Evolutionary conservation across 2,113 vertebrate genomes (phyloP).

Genomic region (Gobiocypris rarus): DNA sequence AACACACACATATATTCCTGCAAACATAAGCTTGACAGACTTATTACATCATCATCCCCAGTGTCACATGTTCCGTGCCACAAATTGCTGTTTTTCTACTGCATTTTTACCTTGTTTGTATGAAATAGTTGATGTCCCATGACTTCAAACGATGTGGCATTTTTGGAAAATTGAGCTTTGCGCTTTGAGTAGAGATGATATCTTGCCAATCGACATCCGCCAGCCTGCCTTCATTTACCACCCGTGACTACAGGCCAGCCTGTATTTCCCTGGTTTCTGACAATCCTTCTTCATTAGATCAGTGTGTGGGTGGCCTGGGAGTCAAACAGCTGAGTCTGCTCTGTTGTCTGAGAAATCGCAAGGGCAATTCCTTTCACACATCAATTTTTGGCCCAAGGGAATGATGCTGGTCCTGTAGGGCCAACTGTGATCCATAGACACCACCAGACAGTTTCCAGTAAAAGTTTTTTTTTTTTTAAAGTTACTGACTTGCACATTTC

Average conservation of each 20-base stretch:
- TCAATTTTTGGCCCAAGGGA: constrained; percentile 15
- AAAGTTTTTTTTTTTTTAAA: too few species aligned
- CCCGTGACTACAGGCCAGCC: constrained; percentile 9
- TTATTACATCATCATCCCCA: background rate
- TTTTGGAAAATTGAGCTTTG: constrained; percentile 50
- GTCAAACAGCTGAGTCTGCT: constrained; percentile 44
- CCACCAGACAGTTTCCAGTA: background rate
- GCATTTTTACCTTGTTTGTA: constrained; percentile 49
- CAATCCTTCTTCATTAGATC: constrained; percentile 25
- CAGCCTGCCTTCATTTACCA: constrained; percentile 45
- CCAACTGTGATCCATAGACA: background rate
- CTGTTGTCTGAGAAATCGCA: constrained; percentile 29
- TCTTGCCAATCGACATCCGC: constrained; percentile 46
- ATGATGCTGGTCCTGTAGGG: background rate
- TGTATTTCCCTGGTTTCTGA: constrained; percentile 17
- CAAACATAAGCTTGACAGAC: constrained; percentile 3
- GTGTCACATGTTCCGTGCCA: background rate
- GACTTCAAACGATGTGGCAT: constrained; percentile 51
- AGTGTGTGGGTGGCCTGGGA: constrained; percentile 54
- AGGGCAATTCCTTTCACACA: constrained; percentile 39
- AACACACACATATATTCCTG: constrained; percentile 17
- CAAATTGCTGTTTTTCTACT: constrained; percentile 27
- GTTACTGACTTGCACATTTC: background rate
- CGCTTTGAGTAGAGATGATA: constrained; percentile 51
- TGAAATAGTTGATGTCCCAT: constrained; percentile 53